Base-by-base conservation (phyloP, 2,113 vertebrate genomes). In the Pseudonaja textilis region DNA sequence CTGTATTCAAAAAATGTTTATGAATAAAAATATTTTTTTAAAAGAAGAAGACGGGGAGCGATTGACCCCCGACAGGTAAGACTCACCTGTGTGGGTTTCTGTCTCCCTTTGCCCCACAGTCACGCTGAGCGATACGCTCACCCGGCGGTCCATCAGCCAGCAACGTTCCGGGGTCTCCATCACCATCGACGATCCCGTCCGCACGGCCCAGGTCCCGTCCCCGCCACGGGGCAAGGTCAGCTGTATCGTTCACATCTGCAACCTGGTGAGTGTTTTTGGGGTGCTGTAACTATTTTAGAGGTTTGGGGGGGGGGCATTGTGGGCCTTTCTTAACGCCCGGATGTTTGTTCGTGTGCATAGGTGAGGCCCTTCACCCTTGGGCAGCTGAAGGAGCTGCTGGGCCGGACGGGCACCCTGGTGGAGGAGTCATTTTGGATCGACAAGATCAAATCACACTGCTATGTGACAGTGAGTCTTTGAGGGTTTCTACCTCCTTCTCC, bases 341-440 rank as follows among this genome's bases (percentile, higher is more conserved):
- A 0, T 16, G 5, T 87, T 3, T 11, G 2, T 23, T 39, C 74
- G n/a, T 69, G 3, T 89, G 74, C 6, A 3, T 42, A 99, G 98
- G 98, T 99, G 18, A 98, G 99, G 45, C 99, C 99, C 22, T 99
- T 99, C 96, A 99, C 98, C 20, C 96, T 99, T 94, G 98, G 98
- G 69, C 99, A 99, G 87, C 96, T 99, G 34, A 99, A 99, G 94
- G 98, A 99, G 96, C 96, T 99, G 89, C 97, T 99, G 93, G 98
- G 97, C 88, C 98, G 98, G 42, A 99, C 98, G 0, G 99, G 99
- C 74, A 97, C 96, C 0, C 42, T 99, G 94, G 96, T 98, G 88
- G 98, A 99, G 88, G 99, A 99, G 1, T 98, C 97, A 85, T 99
- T 99, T 96, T 99, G 99, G 98, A 99, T 99, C 10, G 99, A 99